Evolutionary conservation across 2,888 invertebrate species (phyloP).

Genomic region (Apodemia duryi): DNA sequence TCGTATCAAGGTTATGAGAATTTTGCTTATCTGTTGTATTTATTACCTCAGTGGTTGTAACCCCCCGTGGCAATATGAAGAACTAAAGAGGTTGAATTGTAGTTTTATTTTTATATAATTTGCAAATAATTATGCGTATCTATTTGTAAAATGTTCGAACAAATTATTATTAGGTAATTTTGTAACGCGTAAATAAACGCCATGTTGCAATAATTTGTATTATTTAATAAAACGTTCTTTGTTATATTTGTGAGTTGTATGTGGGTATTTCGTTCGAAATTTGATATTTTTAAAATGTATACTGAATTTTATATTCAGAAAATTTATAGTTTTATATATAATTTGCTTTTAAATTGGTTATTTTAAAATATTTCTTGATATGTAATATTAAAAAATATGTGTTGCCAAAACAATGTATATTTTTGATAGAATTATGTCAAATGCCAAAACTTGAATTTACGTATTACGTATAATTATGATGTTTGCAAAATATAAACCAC

Average conservation of each 20-base stretch:
- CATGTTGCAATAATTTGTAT: slow-evolving; percentile 30
- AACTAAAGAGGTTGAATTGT: slow-evolving; percentile 4
- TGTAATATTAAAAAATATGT: too few species aligned
- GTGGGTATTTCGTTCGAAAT: slow-evolving; percentile 46
- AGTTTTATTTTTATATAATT: neutral
- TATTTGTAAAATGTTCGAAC: slow-evolving; percentile 24
- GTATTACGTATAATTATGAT: too few species aligned
- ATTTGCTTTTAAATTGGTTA: too few species aligned
- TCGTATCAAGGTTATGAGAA: slow-evolving; percentile 2
- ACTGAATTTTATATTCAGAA: neutral
- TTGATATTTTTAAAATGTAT: slow-evolving; percentile 18
- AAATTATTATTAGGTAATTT: slow-evolving; percentile 28
- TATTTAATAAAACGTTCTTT: slow-evolving; percentile 38
- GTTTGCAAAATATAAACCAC: too few species aligned
- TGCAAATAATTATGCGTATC: slow-evolving; percentile 1
- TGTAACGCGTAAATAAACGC: slow-evolving; percentile 21
- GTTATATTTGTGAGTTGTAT: slow-evolving; percentile 40
- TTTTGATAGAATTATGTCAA: too few species aligned
- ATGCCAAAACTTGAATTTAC: too few species aligned
- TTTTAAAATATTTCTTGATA: too few species aligned
- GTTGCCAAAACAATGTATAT: too few species aligned
- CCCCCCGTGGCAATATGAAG: neutral
- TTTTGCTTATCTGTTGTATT: slow-evolving; percentile 1
- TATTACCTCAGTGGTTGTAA: neutral
- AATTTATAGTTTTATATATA: neutral